Base-by-base conservation (phyloP, 2,888 invertebrate species). In the Hyppa rectilinea region DNA sequence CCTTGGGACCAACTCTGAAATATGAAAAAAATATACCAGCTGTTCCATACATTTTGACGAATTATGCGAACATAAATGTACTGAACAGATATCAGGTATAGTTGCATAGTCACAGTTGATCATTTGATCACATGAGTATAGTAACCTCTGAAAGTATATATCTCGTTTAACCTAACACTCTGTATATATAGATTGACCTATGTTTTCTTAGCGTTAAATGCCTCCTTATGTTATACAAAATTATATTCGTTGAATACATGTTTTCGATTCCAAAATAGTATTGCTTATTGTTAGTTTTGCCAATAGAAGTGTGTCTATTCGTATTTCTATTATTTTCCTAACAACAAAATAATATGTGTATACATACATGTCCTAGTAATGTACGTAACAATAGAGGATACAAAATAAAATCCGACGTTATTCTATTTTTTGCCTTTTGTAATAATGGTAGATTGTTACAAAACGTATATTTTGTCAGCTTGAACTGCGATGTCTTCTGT, bases 391-490 rank as follows among this genome's bases (percentile, higher is more conserved):
- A 34, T 34, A 26, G 9, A 43, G 4, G 4, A n/a, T 3, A 40
- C 29, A 23, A n/a, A 67, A 50, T 40, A 26, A 17, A 69, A 17
- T 14, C 31, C 26, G 4, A 34, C 26, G 1, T 34, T 47, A n/a
- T n/a, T 14, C 26, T 17, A 43, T 65, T 34, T 26, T n/a, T 43
- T 26, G 20, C 14, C 31, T 31, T 9, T 23, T 47, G n/a, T 68
- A 14, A 49, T 40, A 40, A 31, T 52, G 34, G 26, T 52, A 43
- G 26, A 70, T 70, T 36, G 26, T n/a, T n/a, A 52, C 40, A 52
- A 26, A 69, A 43, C n/a, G 26, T 38, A 43, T 36, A 1, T 36
- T 23, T 26, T 23, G 52, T 29, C 34, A 67, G 69, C 17, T 5
- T 53, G 52, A 36, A n/a, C n/a, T n/a, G n/a, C n/a, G n/a, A n/a